Evolutionary conservation across 2,797 vertebrate species (phyloP).

Genomic region (Morus bassanus): DNA sequence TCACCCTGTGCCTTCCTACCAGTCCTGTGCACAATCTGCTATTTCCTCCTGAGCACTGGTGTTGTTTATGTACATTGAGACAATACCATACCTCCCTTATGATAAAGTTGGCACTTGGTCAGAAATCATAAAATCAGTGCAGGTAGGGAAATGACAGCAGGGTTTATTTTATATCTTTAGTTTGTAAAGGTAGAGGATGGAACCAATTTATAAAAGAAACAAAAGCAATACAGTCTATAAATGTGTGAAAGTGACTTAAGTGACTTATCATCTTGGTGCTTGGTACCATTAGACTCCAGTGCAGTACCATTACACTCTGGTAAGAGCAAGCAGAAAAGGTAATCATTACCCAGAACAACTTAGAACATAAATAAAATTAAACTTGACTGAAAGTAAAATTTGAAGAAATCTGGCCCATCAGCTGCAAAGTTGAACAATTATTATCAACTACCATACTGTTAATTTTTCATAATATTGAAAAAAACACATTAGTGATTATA

Average conservation of each 20-base stretch:
- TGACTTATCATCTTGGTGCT: not conserved
- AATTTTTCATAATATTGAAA: not conserved
- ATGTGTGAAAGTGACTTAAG: not conserved
- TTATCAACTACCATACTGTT: not conserved
- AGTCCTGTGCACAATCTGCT: not conserved
- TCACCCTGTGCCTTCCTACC: not conserved
- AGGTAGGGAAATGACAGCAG: not conserved
- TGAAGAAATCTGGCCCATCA: not conserved
- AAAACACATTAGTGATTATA: not conserved
- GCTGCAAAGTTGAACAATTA: not conserved
- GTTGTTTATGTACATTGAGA: accelerated
- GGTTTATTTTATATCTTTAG: not conserved
- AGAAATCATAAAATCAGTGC: not conserved
- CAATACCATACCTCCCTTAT: accelerated
- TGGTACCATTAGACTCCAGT: not conserved
- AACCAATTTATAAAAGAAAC: not conserved
- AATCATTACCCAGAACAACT: not conserved
- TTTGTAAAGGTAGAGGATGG: not conserved
- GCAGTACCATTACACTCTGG: not conserved
- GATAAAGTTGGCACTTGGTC: not conserved
- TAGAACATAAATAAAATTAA: not conserved
- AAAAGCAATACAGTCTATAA: not conserved
- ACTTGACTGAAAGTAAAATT: not conserved
- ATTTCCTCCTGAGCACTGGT: not conserved
- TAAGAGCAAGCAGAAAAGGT: not conserved